These are phyloP conservation scores for Orgyia antiqua DNA, from an alignment of 2,888 invertebrate genomes.

Conservation along the genomic window DNA sequence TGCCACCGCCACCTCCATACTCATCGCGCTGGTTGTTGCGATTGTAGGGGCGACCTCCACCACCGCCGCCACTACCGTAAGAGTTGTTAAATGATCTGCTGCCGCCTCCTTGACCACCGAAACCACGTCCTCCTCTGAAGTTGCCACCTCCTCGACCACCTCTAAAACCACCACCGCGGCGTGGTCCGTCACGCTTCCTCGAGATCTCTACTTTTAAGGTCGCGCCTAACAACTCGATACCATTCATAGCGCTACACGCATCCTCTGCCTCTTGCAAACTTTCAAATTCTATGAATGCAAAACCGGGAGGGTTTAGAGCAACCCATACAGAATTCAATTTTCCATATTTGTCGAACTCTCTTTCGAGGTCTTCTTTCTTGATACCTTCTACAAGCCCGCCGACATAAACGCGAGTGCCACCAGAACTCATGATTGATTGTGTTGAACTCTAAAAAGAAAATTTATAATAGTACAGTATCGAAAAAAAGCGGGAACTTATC, in stretches of 20 bases:
- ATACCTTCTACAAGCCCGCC: constrained; percentile 93
- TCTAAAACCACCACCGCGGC: constrained; percentile 78
- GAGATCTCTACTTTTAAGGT: constrained; percentile 93
- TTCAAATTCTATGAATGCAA: constrained; percentile 95
- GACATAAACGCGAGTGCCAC: constrained; percentile 90
- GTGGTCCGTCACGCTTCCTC: constrained; percentile 85
- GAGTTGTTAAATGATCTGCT: constrained; percentile 76
- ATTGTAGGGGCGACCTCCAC: constrained; percentile 61
- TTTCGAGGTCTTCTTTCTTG: constrained; percentile 94
- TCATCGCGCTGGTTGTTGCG: constrained; percentile 62
- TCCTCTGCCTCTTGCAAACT: constrained; percentile 93
- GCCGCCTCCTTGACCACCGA: constrained; percentile 73
- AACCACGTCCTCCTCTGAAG: constrained; percentile 73
- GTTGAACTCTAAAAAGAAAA: constrained; percentile 37
- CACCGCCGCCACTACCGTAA: constrained; percentile 75
- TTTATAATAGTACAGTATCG: not conserved
- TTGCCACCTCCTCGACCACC: constrained; percentile 67
- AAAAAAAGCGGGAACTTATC: constrained; percentile 1
- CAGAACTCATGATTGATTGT: constrained; percentile 65
- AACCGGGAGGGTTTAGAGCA: constrained; percentile 95
- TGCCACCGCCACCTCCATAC: constrained; percentile 66
- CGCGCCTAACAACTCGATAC: constrained; percentile 91
- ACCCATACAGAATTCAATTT: constrained; percentile 96
- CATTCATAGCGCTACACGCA: constrained; percentile 93
- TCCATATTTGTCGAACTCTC: constrained; percentile 94